Conservation (phyloP, 2,888 invertebrate species). For the Habroteleia sp. region DNA sequence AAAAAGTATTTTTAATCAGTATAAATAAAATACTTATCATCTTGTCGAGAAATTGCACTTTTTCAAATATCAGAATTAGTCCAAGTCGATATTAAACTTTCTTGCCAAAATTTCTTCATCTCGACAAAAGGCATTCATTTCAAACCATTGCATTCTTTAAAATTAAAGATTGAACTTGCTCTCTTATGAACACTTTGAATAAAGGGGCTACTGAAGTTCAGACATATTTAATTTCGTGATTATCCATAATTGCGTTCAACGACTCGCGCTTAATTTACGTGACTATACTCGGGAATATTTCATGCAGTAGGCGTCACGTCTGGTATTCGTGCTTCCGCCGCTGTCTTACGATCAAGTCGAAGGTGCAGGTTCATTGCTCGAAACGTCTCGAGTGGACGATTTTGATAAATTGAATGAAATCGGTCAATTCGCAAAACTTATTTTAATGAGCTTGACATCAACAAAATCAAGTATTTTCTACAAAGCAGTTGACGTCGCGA, state of each 20-base stretch:
- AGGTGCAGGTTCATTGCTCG: constrained; percentile 64
- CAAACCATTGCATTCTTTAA: constrained; percentile 8
- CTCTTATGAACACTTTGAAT: constrained; percentile 36
- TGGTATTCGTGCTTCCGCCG: constrained; percentile 54
- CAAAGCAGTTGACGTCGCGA: constrained; percentile 2
- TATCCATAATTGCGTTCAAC: constrained; percentile 67
- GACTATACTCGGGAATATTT: constrained; percentile 53
- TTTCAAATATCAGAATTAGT: too few relatives aligned
- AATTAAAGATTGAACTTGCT: constrained; percentile 14
- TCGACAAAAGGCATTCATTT: constrained; percentile 3
- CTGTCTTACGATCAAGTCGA: constrained; percentile 45
- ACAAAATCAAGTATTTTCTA: constrained; percentile 19
- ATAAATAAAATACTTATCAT: too few relatives aligned
- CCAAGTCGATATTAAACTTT: constrained; percentile 17
- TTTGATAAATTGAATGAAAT: constrained; percentile 58
- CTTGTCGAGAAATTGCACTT: too few relatives aligned
- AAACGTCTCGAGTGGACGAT: constrained; percentile 58
- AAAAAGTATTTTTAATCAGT: too few relatives aligned
- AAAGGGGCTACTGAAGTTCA: constrained; percentile 40
- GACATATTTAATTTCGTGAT: constrained; percentile 67
- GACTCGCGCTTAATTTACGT: constrained; percentile 61
- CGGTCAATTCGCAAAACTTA: constrained; percentile 30
- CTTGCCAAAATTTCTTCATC: constrained; percentile 26
- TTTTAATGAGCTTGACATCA: constrained; percentile 14
- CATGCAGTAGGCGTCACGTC: constrained; percentile 61